Evolutionary conservation across 2,888 invertebrate genomes (phyloP).

Genomic region (Nasonia oneida): DNA sequence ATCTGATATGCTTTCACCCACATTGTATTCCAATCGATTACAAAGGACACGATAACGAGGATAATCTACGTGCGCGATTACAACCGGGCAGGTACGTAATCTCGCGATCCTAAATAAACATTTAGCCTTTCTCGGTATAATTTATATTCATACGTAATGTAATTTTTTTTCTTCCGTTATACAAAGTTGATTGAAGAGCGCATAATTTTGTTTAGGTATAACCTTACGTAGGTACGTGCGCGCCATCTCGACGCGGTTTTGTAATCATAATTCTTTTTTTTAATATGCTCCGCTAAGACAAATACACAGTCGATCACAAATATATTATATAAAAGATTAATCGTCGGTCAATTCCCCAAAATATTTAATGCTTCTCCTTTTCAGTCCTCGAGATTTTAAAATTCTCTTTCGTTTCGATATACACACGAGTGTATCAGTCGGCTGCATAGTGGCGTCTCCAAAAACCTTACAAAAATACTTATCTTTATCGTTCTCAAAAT

Average conservation of each 20-base stretch:
- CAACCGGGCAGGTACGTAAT: conserved; percentile 21
- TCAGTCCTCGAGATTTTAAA: conserved; percentile 35
- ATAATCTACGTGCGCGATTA: conserved; percentile 45
- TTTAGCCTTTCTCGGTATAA: conserved; percentile 46
- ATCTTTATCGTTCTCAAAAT: conserved; percentile 41
- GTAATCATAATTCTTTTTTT: conserved; percentile 32
- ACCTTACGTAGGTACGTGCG: conserved; percentile 15
- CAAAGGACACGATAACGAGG: conserved; percentile 48
- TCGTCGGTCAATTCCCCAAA: conserved; percentile 49
- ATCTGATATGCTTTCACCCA: conserved; percentile 59
- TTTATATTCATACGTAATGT: conserved; percentile 19
- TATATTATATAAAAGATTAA: conserved; percentile 47
- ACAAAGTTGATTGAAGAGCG: conserved; percentile 63
- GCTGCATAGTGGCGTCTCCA: conserved; percentile 22
- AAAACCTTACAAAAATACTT: conserved; percentile 59
- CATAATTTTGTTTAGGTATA: conserved; percentile 40
- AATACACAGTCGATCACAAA: conserved; percentile 44
- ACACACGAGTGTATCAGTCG: conserved; percentile 11
- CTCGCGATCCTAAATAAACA: conserved; percentile 41
- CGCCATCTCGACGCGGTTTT: neutral
- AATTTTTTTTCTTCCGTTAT: conserved; percentile 42
- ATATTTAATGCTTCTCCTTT: conserved; percentile 34
- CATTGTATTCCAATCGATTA: conserved; percentile 48
- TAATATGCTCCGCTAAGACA: neutral
- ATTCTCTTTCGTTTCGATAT: conserved; percentile 8